phyloP scores from a whole-genome alignment of 2,888 invertebrate genomes.

The Orthosia incerta region DNA sequence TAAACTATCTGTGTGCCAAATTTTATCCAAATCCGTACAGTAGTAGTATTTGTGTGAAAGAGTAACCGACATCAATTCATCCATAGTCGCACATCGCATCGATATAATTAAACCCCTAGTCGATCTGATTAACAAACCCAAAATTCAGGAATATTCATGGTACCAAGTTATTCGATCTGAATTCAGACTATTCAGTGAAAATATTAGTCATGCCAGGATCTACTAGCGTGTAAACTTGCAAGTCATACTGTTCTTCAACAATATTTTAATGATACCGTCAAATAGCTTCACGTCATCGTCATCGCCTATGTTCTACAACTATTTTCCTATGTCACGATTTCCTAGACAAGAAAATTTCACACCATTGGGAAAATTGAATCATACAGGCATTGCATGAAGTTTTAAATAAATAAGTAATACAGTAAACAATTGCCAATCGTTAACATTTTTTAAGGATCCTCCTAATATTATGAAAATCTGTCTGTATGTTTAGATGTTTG shows the following conservation, averaged over 20 bases:
- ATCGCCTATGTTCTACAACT: constrained; percentile 18
- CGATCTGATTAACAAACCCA: too few species aligned
- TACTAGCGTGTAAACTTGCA: constrained; percentile 92
- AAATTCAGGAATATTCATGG: background rate
- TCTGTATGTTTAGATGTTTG: too few species aligned
- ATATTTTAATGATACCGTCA: constrained; percentile 89
- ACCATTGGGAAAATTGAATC: background rate
- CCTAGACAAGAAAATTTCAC: constrained; percentile 3
- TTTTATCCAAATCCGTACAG: too few species aligned
- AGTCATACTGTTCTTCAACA: constrained; percentile 97
- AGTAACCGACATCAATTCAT: too few species aligned
- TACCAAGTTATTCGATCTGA: constrained; percentile 89
- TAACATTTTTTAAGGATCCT: background rate
- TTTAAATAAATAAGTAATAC: too few species aligned
- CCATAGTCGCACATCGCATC: too few species aligned
- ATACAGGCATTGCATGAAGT: too few species aligned
- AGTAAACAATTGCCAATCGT: background rate
- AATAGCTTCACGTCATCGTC: constrained; percentile 47
- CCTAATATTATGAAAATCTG: background rate
- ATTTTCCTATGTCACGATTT: constrained; percentile 77
- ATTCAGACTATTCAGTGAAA: constrained; percentile 95
- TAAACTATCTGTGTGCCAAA: too few species aligned
- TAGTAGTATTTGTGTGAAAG: too few species aligned
- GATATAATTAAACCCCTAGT: too few species aligned
- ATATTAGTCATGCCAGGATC: constrained; percentile 97